phyloP scores from a whole-genome alignment of 30 jellyfish, hydroid and myxozoan genomes.

The Aurelia sp. region DNA sequence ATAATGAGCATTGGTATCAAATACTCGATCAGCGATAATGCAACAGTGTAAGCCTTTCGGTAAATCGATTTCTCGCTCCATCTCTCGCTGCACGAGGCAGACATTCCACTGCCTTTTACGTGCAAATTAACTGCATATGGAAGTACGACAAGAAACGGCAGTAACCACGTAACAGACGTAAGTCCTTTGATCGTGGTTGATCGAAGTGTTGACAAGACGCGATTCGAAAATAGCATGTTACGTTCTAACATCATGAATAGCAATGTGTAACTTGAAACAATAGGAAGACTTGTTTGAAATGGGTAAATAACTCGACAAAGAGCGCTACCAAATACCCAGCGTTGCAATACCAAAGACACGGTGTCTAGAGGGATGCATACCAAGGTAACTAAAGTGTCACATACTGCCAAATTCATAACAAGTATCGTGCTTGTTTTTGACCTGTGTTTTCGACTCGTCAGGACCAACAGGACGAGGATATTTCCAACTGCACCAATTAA shows the following conservation, averaged over 20 bases:
- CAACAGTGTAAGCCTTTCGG: slow-evolving; percentile 50
- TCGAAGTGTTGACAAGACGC: slow-evolving; percentile 36
- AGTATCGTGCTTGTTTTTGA: slow-evolving; percentile 74
- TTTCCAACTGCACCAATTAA: slow-evolving; percentile 65
- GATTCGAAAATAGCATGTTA: slow-evolving; percentile 66
- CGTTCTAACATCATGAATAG: slow-evolving; percentile 76
- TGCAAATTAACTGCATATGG: slow-evolving; percentile 68
- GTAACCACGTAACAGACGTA: slow-evolving; percentile 55
- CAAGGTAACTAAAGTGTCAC: slow-evolving; percentile 63
- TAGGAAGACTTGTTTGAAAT: slow-evolving; percentile 69
- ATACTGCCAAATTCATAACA: slow-evolving; percentile 69
- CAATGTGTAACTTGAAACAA: slow-evolving; percentile 77
- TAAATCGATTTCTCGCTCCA: slow-evolving; percentile 27
- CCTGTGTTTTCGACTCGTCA: slow-evolving; percentile 55
- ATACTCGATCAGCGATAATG: slow-evolving; percentile 63
- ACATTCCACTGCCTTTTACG: slow-evolving; percentile 3
- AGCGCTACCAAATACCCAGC: slow-evolving; percentile 48
- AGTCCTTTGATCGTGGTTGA: slow-evolving; percentile 27
- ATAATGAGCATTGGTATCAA: slow-evolving; percentile 49
- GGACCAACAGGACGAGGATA: slow-evolving; percentile 37
- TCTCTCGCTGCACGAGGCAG: slow-evolving; percentile 19
- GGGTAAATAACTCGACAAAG: slow-evolving; percentile 77
- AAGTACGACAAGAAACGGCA: slow-evolving; percentile 49
- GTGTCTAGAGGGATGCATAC: slow-evolving; percentile 68
- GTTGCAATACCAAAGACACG: slow-evolving; percentile 6